Conservation (phyloP, 2,797 vertebrate genomes). For the Muscicapa striata region DNA sequence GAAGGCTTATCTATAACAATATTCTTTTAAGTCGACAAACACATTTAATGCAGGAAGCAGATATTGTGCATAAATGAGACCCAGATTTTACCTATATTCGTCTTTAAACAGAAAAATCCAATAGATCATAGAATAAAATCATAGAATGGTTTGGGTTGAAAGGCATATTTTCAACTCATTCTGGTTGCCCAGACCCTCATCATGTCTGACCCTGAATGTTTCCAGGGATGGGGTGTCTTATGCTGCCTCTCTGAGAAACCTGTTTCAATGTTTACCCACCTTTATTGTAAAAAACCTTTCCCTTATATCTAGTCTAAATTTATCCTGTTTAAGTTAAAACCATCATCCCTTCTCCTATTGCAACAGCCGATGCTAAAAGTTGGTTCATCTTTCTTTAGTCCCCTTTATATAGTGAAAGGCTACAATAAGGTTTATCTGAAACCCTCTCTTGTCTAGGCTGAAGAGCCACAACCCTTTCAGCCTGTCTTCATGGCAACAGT, state of each 20-base stretch:
- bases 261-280: background rate
- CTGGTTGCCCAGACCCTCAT: background rate
- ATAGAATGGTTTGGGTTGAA: background rate
- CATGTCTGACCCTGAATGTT: background rate
- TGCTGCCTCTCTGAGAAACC: background rate
- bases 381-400: background rate
- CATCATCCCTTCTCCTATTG: background rate
- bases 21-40: background rate
- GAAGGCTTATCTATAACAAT: background rate
- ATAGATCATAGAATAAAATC: background rate
- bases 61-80: background rate
- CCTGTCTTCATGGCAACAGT: background rate
- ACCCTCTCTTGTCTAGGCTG: background rate
- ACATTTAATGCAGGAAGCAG: background rate
- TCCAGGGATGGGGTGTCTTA: background rate
- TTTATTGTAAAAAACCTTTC: background rate
- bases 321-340: background rate
- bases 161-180: background rate
- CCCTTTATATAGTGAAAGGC: background rate
- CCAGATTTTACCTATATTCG: background rate
- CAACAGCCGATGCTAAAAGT: rapidly evolving
- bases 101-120: background rate
- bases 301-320: background rate
- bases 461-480: background rate
- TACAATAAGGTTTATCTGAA: background rate